A percentile compares a stretch with the other conserved stretches of the same genome.
Conservation (phyloP, 2,113 vertebrate species). For the Etia nguti region DNA sequence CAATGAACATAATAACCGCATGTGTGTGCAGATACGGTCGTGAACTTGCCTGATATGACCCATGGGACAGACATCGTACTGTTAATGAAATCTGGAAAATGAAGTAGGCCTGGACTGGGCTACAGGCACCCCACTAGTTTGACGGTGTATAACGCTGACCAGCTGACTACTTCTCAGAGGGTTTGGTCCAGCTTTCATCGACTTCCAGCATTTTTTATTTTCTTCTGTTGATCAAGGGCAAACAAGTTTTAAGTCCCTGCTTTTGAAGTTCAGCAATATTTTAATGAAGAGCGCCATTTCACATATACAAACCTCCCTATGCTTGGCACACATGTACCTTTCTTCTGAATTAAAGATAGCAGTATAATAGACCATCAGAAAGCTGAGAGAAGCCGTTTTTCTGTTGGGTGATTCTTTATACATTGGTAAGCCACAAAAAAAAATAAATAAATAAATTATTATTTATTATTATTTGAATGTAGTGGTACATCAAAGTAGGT, state of each 20-base stretch:
- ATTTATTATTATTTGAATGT: not conserved
- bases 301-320: not conserved
- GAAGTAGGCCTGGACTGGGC: constrained; percentile 6
- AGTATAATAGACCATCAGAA: not conserved
- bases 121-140: not conserved
- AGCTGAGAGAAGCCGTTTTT: not conserved
- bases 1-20: not conserved
- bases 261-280: constrained; percentile 30
- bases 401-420: not conserved
- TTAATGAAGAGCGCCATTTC: constrained; percentile 8
- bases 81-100: constrained; percentile 36
- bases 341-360: not conserved
- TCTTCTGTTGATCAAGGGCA: not conserved
- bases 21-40: not conserved
- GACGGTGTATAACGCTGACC: constrained; percentile 1
- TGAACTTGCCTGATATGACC: constrained; percentile 14
- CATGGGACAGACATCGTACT: constrained; percentile 4
- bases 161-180: not conserved
- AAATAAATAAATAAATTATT: no score
- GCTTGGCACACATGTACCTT: not conserved
- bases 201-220: not conserved
- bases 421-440: not conserved
- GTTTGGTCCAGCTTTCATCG: constrained; percentile 35
- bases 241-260: not conserved
- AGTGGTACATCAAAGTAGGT: not conserved